phyloP scores from a whole-genome alignment of 2,888 invertebrate genomes.

The Oeneis ivallda region DNA sequence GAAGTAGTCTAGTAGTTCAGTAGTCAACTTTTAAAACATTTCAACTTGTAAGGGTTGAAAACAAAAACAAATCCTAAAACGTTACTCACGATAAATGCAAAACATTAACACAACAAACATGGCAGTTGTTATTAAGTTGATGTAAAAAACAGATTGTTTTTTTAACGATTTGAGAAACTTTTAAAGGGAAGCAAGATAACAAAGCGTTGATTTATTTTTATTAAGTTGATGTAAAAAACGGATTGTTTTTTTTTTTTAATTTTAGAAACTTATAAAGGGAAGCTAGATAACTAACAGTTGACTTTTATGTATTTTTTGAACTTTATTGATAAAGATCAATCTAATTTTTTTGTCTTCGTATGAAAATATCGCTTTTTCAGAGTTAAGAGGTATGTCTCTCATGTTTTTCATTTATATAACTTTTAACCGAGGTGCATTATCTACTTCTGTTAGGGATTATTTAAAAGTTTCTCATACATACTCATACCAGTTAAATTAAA shows the following conservation, averaged over 20 bases:
- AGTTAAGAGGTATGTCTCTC: too few relatives aligned
- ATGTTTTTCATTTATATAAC: too few relatives aligned
- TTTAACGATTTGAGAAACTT: not conserved
- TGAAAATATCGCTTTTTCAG: too few relatives aligned
- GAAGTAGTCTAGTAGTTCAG: slow-evolving; percentile 4
- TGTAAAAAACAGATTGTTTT: slow-evolving; percentile 10
- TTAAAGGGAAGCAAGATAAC: not conserved
- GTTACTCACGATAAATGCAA: slow-evolving; percentile 35
- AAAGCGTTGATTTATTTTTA: too few relatives aligned
- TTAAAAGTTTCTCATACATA: not conserved
- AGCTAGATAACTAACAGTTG: not conserved
- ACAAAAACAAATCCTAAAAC: slow-evolving; percentile 10
- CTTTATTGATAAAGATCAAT: too few relatives aligned
- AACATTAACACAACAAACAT: slow-evolving; percentile 34
- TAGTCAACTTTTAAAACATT: slow-evolving; percentile 8
- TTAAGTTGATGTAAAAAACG: slow-evolving; percentile 21
- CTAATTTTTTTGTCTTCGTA: too few relatives aligned
- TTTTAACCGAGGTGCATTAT: not conserved
- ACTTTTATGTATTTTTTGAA: too few relatives aligned
- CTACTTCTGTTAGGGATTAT: not conserved
- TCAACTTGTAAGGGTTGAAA: slow-evolving; percentile 10
- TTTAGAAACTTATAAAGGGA: not conserved
- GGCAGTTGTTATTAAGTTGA: slow-evolving; percentile 23
- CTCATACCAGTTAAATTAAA: not conserved
- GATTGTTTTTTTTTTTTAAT: not conserved